Evolutionary conservation across 2,888 invertebrate genomes (phyloP), one percentile per base, ranked within the genome.

Genomic region (Priocnemis perturbator): DNA sequence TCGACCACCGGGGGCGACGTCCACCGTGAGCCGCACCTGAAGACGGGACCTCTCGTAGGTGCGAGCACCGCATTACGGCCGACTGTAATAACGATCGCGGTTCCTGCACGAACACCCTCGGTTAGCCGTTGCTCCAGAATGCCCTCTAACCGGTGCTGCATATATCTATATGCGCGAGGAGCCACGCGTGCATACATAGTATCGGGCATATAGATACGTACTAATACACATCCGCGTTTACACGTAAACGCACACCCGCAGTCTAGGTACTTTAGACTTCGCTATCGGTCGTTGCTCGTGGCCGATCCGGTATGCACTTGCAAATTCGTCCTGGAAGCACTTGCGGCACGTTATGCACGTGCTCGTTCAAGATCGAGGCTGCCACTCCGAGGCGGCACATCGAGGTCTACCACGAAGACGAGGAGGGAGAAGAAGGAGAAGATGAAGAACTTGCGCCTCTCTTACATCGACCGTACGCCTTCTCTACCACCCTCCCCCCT

Each of bases 271-370:
- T 50, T 50, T 50, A 50, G 50, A 50, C 26, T 47, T 47, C 17
- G 60, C 64, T 56, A 65, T 65, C 55, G 50, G 50, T 50, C 15
- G 55, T 63, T 53, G 61, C 59, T 60, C 59, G 58, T 20, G 52
- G 65, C 58, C 69, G 56, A 73, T 74, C 77, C 65, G 37, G 53
- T 60, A 58, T 63, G 65, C 69, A 63, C 71, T 73, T 67, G 71
- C 73, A 73, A 78, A 78, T 78, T 75, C 75, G 78, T 78, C 68
- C 72, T 72, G 78, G 73, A 50, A 50, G 50, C 50, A 50, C 50
- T 50, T 19, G 50, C 50, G 50, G 50, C 50, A 50, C 50, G 50
- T 50, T 50, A 50, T 50, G 50, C 15, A 50, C 50, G 50, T 50
- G 50, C 50, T 50, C 37, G 37, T 37, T 37, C 37, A 37, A 37